A percentile compares a stretch with the other conserved stretches of the same genome.
Conservation (phyloP, 2,888 invertebrate genomes). For the Scelioninae gen. 1 region DNA sequence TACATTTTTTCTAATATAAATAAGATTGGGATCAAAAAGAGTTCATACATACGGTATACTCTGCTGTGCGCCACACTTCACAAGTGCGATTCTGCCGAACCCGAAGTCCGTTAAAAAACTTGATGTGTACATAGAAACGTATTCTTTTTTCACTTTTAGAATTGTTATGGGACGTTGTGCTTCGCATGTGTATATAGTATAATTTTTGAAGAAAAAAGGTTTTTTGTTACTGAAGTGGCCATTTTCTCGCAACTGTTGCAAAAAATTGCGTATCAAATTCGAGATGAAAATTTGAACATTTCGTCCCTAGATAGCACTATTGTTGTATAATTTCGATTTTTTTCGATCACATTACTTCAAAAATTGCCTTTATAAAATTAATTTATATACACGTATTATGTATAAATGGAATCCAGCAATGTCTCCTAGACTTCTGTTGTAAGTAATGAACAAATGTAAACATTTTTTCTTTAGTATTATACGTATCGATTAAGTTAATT, state of each 20-base stretch:
- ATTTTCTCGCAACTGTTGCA: no score
- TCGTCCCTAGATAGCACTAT: no score
- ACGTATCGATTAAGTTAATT: constrained; percentile 37
- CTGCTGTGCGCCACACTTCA: no score
- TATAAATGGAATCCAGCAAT: constrained; percentile 22
- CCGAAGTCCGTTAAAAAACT: no score
- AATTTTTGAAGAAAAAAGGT: not conserved
- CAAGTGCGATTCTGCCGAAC: no score
- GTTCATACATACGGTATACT: no score
- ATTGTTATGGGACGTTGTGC: constrained; percentile 56
- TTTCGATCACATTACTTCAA: not conserved
- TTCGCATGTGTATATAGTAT: constrained; percentile 21
- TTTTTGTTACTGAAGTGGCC: no score
- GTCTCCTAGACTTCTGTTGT: constrained; percentile 14
- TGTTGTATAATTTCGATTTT: no score
- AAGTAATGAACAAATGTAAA: constrained; percentile 18
- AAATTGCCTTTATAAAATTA: constrained; percentile 33
- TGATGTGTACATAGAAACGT: constrained; percentile 44
- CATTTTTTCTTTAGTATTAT: constrained; percentile 53
- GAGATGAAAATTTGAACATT: no score
- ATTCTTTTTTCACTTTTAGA: constrained; percentile 47
- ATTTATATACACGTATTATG: constrained; percentile 30
- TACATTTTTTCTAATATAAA: no score
- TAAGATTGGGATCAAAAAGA: no score
- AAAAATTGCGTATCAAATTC: no score